Evolutionary conservation across 2,113 vertebrate species (phyloP).

Genomic region (Desmodus rotundus): DNA sequence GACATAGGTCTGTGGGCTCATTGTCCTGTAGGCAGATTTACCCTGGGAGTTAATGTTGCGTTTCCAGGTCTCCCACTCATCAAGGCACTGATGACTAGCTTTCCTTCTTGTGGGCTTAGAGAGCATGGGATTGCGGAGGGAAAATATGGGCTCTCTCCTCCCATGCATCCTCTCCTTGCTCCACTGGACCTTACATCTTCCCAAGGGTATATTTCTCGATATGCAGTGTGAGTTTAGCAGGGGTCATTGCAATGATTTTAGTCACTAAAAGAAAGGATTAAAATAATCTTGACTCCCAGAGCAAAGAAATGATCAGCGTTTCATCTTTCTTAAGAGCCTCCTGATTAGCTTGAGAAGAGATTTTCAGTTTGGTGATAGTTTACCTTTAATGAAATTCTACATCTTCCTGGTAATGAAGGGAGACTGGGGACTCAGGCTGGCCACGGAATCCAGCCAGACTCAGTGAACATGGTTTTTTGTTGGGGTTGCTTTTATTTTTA

Average conservation of each 20-base stretch:
- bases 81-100: not conserved
- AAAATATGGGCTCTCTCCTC: not conserved
- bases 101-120: accelerated
- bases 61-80: not conserved
- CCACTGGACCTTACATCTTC: accelerated
- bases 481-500: not conserved
- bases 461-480: accelerated
- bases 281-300: not conserved
- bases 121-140: not conserved
- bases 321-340: not conserved
- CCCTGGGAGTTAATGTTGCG: not conserved
- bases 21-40: not conserved
- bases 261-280: not conserved
- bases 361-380: not conserved
- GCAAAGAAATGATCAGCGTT: not conserved
- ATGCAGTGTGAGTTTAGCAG: not conserved
- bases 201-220: not conserved
- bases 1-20: not conserved
- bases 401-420: not conserved
- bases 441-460: not conserved
- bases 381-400: not conserved
- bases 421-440: not conserved
- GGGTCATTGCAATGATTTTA: not conserved
- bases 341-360: not conserved
- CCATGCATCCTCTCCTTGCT: accelerated